phyloP scores from a whole-genome alignment of 2,888 invertebrate species.

The Apamea crenata region DNA sequence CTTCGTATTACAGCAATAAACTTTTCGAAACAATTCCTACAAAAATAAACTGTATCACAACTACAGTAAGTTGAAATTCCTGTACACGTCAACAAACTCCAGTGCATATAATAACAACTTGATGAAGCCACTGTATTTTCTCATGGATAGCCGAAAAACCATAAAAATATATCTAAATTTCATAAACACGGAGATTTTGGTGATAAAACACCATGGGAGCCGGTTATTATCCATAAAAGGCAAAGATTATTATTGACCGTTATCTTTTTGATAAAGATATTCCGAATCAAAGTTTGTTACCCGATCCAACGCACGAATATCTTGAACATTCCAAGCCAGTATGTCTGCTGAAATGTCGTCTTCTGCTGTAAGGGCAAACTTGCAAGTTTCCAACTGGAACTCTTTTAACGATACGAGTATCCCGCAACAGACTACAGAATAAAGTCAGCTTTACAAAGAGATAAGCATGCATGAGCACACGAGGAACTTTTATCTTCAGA shows the following conservation, averaged over 20 bases:
- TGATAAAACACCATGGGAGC: conserved; percentile 76
- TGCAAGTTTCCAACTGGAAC: conserved; percentile 2
- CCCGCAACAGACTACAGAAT: not conserved
- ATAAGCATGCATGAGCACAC: not conserved
- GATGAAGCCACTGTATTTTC: conserved; percentile 72
- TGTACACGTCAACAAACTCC: not conserved
- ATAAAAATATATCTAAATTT: conserved; percentile 74
- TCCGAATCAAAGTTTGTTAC: conserved; percentile 45
- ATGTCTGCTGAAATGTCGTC: not conserved
- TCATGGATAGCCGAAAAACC: conserved; percentile 66
- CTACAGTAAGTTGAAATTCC: not conserved
- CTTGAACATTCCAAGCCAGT: conserved; percentile 2
- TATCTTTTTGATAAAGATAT: conserved; percentile 64
- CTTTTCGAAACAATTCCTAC: not conserved
- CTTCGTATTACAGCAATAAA: conserved; percentile 58
- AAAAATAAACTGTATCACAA: conserved; percentile 18
- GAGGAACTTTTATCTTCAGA: not conserved
- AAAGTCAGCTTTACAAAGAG: not conserved
- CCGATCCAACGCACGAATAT: conserved; percentile 22
- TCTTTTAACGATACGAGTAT: conserved; percentile 4
- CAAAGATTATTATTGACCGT: conserved; percentile 61
- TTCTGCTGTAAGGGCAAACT: conserved; percentile 10
- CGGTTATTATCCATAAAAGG: conserved; percentile 65
- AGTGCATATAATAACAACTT: conserved; percentile 61
- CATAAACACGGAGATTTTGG: conserved; percentile 72